phyloP scores from a whole-genome alignment of 2,888 invertebrate genomes.

The Scotopteryx bipunctaria region DNA sequence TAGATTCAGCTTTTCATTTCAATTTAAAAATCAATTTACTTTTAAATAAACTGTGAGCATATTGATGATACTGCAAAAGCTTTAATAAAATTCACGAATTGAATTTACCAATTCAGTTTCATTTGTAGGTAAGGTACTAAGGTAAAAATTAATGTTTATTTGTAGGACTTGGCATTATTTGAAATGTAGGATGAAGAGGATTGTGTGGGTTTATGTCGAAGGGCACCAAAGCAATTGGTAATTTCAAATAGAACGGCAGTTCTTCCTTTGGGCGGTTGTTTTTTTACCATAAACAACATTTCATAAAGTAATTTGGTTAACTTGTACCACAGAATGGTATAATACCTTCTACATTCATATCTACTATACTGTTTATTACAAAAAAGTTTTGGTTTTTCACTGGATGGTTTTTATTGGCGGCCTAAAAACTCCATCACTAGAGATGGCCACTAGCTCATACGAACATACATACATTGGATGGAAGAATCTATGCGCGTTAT shows the following conservation, averaged over 20 bases:
- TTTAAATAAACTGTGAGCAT: constrained; percentile 9
- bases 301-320: too few species aligned
- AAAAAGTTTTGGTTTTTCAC: too few species aligned
- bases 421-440: too few species aligned
- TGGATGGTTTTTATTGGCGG: too few species aligned
- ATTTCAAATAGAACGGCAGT: background rate
- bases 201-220: background rate
- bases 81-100: constrained; percentile 17
- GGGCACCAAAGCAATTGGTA: background rate
- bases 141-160: constrained; percentile 8
- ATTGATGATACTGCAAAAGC: constrained; percentile 16
- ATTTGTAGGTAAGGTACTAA: constrained; percentile 12
- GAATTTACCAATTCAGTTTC: constrained; percentile 23
- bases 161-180: constrained; percentile 2
- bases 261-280: too few species aligned
- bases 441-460: too few species aligned
- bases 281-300: too few species aligned
- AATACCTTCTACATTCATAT: too few species aligned
- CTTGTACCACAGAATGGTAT: too few species aligned
- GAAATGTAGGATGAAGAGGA: background rate
- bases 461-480: too few species aligned
- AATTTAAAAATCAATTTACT: constrained; percentile 16
- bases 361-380: too few species aligned
- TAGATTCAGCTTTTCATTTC: constrained; percentile 4
- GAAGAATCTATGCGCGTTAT: too few species aligned